A percentile compares a stretch with the other conserved stretches of the same genome.
Evolutionary conservation across 2,888 invertebrate genomes (phyloP).

Genomic region (Drosophila phalerata): DNA sequence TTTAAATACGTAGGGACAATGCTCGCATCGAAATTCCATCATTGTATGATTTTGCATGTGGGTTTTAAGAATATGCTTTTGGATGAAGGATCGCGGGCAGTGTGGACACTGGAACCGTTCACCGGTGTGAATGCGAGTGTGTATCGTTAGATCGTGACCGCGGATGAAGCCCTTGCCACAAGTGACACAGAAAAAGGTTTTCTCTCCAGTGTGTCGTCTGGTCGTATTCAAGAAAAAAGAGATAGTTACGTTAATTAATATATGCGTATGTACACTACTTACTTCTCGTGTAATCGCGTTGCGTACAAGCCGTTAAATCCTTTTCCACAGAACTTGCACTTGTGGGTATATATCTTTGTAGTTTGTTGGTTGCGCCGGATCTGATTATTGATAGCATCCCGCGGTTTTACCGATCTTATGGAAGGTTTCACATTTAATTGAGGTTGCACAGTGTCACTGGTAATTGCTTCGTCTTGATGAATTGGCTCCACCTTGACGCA

Average conservation of each 20-base stretch:
- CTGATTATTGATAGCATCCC: slow-evolving; percentile 86
- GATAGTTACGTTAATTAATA: background rate
- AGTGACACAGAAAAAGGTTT: slow-evolving; percentile 86
- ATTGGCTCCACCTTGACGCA: slow-evolving; percentile 30
- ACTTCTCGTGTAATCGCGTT: slow-evolving; percentile 87
- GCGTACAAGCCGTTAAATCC: slow-evolving; percentile 87
- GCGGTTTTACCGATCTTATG: background rate
- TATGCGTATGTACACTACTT: slow-evolving; percentile 39
- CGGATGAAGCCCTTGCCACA: slow-evolving; percentile 85
- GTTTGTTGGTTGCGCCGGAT: slow-evolving; percentile 86
- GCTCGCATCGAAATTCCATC: slow-evolving; percentile 86
- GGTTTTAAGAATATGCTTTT: slow-evolving; percentile 87
- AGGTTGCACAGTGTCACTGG: background rate
- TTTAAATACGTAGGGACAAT: slow-evolving; percentile 83
- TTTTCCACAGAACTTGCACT: slow-evolving; percentile 87
- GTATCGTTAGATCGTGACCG: slow-evolving; percentile 87
- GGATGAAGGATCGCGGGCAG: slow-evolving; percentile 83
- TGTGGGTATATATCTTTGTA: slow-evolving; percentile 87
- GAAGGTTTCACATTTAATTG: background rate
- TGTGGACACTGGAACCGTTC: slow-evolving; percentile 86
- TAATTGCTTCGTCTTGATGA: background rate
- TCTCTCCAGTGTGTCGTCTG: slow-evolving; percentile 86
- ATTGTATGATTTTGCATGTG: slow-evolving; percentile 87
- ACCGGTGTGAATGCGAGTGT: slow-evolving; percentile 87
- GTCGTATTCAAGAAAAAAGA: background rate